Conservation (phyloP, 1,140 invertebrate species). For the Trichoplusia ni region DNA sequence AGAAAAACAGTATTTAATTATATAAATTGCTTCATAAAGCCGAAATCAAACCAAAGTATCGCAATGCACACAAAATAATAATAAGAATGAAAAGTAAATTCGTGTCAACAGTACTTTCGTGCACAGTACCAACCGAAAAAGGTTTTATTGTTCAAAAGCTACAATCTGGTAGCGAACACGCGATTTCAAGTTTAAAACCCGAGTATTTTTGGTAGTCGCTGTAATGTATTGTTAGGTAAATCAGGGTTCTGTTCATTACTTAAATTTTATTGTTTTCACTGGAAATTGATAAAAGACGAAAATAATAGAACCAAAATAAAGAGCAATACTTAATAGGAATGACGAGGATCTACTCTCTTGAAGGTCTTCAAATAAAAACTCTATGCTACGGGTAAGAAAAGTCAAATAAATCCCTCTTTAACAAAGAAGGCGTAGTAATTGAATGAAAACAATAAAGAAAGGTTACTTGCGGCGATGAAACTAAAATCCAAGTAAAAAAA, state of each 20-base stretch:
- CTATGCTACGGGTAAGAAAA: no score
- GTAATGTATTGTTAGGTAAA: not conserved
- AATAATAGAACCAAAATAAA: no score
- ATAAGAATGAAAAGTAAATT: not conserved
- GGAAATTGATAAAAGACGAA: not conserved
- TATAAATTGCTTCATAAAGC: no score
- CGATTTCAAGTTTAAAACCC: conserved; percentile 4
- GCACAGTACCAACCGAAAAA: not conserved
- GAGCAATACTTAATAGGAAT: no score
- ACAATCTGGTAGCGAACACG: not conserved
- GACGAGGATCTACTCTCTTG: no score
- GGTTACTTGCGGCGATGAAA: no score
- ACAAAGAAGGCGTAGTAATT: no score
- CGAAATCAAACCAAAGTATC: not conserved
- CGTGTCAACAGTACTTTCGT: conserved; percentile 11
- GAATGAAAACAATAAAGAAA: no score
- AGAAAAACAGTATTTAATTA: no score
- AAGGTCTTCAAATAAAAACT: no score
- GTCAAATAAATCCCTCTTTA: no score
- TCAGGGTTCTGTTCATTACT: not conserved
- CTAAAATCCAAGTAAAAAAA: no score
- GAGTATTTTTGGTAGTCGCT: conserved; percentile 1
- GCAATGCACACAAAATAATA: not conserved
- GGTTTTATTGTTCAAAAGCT: conserved; percentile 1
- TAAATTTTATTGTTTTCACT: not conserved